phyloP scores from a whole-genome alignment of 2,888 invertebrate species.

The Orthosia gracilis region DNA sequence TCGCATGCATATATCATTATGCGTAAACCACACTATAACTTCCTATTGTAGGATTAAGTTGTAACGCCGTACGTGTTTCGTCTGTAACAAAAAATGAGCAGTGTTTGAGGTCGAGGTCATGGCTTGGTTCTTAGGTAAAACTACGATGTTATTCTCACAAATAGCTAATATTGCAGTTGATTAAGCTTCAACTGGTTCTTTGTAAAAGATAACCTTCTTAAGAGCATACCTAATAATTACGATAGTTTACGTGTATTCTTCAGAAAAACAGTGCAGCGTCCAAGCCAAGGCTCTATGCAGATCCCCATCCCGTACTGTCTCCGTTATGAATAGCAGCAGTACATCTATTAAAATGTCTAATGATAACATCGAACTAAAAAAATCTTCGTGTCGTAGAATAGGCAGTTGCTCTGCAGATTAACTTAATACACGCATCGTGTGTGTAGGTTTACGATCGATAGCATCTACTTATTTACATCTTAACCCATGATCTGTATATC shows the following conservation, averaged over 20 bases:
- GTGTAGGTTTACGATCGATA: constrained; percentile 30
- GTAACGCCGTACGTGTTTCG: constrained; percentile 46
- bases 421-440: constrained; percentile 4
- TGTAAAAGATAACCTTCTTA: constrained; percentile 24
- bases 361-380: not conserved
- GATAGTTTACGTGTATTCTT: constrained; percentile 12
- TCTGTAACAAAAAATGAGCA: constrained; percentile 45
- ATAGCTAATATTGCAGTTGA: constrained; percentile 31
- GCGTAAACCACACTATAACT: constrained; percentile 48
- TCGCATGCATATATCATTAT: constrained; percentile 62
- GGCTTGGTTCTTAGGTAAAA: constrained; percentile 38
- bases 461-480: constrained; percentile 39
- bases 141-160: constrained; percentile 33
- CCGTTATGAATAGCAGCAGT: not conserved
- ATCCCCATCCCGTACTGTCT: not conserved
- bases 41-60: constrained; percentile 63
- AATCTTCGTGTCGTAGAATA: not conserved
- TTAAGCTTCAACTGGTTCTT: constrained; percentile 31
- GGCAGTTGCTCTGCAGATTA: constrained; percentile 3
- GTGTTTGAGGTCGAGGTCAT: constrained; percentile 63
- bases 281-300: constrained; percentile 34
- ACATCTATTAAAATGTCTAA: not conserved
- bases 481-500: constrained; percentile 51
- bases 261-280: constrained; percentile 17
- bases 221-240: not conserved